Evolutionary conservation across 2,113 vertebrate species (phyloP).

Genomic region (Psittacus erithacus): DNA sequence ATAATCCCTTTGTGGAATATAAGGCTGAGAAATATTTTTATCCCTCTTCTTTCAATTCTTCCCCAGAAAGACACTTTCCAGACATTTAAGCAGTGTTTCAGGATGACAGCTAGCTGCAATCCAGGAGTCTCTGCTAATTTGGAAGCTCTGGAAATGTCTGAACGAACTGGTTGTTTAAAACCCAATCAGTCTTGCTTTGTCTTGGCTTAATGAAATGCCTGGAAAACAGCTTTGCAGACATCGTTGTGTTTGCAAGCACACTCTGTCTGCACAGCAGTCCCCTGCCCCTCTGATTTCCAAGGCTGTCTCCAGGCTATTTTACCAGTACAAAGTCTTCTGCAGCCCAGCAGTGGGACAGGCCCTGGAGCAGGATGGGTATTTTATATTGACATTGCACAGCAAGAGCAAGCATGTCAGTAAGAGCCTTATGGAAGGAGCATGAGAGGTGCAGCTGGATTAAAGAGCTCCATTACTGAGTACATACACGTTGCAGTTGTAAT

Average conservation of each 20-base stretch:
- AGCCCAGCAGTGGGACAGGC: neutral
- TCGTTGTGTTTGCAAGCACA: neutral
- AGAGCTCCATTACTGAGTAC: rapidly evolving
- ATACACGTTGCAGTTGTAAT: rapidly evolving
- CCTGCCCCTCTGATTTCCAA: neutral
- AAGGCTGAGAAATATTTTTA: neutral
- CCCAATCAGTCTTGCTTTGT: neutral
- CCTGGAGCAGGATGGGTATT: neutral
- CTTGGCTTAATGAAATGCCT: neutral
- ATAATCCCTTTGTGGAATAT: neutral
- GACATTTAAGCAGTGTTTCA: neutral
- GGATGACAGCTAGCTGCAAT: neutral
- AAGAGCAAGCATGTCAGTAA: neutral
- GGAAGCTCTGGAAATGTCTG: neutral
- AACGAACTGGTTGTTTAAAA: neutral
- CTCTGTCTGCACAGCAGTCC: neutral
- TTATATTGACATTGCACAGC: neutral
- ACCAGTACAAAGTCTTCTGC: neutral
- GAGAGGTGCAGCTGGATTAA: neutral
- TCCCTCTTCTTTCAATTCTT: neutral
- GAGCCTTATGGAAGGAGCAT: neutral
- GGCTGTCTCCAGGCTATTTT: neutral
- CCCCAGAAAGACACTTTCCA: neutral
- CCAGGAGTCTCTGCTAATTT: neutral
- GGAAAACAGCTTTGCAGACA: neutral